Evolutionary conservation across 2,797 vertebrate genomes (phyloP).

Genomic region (Trachurus trachurus): DNA sequence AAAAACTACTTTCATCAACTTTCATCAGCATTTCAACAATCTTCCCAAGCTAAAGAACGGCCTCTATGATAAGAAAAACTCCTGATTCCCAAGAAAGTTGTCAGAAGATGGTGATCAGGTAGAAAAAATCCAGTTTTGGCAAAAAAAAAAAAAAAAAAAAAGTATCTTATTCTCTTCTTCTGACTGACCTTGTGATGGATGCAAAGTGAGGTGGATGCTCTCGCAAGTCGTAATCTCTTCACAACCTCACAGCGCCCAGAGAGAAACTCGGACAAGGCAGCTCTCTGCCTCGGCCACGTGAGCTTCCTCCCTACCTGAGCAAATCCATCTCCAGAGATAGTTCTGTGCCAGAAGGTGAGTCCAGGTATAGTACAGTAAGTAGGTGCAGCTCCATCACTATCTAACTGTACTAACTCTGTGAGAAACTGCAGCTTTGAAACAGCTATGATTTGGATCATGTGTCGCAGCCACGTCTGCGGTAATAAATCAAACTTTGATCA

Average conservation of each 20-base stretch:
- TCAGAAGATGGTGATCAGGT: conserved; percentile 23
- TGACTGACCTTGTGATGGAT: no score
- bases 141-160: no score
- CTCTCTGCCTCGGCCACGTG: no score
- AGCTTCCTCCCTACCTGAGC: no score
- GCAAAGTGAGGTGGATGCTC: neutral
- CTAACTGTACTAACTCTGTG: no score
- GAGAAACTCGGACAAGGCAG: neutral
- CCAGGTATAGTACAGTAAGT: no score
- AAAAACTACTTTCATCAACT: no score
- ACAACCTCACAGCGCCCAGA: neutral
- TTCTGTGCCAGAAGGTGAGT: no score
- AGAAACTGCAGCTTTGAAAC: conserved; percentile 2
- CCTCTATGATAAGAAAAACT: neutral
- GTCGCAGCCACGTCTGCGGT: neutral
- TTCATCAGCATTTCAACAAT: conserved; percentile 4
- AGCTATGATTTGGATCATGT: neutral
- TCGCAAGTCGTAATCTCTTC: neutral
- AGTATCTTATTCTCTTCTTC: no score
- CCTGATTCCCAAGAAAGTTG: neutral
- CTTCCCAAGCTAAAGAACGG: neutral
- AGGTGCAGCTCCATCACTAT: no score
- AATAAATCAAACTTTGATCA: conserved; percentile 4
- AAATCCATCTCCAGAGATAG: no score
- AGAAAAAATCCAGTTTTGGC: neutral